Evolutionary conservation across 2,888 invertebrate genomes (phyloP).

Genomic region (Eilema griseolum): DNA sequence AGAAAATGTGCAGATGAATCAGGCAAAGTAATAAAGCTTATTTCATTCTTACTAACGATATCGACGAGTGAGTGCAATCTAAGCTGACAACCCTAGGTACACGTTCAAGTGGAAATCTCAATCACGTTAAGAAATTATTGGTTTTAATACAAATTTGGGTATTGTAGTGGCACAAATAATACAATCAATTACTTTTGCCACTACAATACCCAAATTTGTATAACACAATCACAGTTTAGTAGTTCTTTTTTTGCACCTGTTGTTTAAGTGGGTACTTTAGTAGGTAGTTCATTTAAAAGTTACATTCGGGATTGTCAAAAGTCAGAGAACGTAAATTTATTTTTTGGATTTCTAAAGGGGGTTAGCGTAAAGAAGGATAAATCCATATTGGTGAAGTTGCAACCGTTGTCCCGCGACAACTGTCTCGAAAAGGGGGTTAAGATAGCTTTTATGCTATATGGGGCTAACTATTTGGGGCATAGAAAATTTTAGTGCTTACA

Average conservation of each 20-base stretch:
- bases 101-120: neutral
- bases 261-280: neutral
- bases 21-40: neutral
- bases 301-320: neutral
- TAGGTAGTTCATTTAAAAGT: neutral
- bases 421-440: too few species aligned
- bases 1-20: neutral
- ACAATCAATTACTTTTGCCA: too few species aligned
- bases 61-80: neutral
- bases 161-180: neutral
- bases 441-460: too few species aligned
- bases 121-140: neutral
- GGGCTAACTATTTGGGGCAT: too few species aligned
- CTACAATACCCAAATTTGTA: too few species aligned
- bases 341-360: too few species aligned
- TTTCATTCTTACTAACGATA: neutral
- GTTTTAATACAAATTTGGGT: neutral
- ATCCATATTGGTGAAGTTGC: too few species aligned
- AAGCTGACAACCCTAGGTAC: slow-evolving; percentile 2
- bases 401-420: too few species aligned
- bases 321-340: too few species aligned
- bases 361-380: too few species aligned
- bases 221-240: neutral
- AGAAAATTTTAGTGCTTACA: too few species aligned
- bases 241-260: neutral